Conservation (phyloP, 2,888 invertebrate genomes). For the Tipula vernalis region DNA sequence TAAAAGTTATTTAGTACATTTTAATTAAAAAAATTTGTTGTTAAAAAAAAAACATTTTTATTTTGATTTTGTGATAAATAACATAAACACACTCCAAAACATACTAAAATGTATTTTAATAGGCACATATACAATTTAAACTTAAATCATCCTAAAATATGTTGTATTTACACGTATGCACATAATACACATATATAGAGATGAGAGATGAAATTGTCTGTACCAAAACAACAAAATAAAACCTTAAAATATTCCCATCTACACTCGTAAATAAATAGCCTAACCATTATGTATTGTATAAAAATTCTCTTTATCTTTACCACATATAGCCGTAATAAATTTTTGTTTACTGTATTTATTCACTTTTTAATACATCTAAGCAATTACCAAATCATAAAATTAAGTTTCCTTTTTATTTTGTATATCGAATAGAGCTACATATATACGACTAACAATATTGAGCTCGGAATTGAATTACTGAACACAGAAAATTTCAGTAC, state of each 20-base stretch:
- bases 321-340: neutral
- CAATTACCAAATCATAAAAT: slow-evolving; percentile 4
- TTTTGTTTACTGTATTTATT: neutral
- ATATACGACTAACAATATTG: neutral
- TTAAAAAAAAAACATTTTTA: neutral
- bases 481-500: neutral
- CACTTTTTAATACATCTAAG: neutral
- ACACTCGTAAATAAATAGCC: neutral
- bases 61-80: neutral
- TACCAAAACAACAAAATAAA: neutral
- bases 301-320: neutral
- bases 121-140: neutral
- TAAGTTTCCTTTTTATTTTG: neutral
- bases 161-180: neutral
- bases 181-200: neutral
- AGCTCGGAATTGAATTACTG: neutral
- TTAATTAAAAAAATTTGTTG: neutral
- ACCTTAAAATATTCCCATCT: neutral
- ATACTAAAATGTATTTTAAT: neutral
- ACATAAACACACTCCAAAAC: neutral
- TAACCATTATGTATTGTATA: neutral
- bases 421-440: neutral
- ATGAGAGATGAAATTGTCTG: neutral
- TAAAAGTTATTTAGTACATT: neutral
- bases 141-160: neutral